phyloP scores from a whole-genome alignment of 2,113 vertebrate species.

The Scatophagus argus region DNA sequence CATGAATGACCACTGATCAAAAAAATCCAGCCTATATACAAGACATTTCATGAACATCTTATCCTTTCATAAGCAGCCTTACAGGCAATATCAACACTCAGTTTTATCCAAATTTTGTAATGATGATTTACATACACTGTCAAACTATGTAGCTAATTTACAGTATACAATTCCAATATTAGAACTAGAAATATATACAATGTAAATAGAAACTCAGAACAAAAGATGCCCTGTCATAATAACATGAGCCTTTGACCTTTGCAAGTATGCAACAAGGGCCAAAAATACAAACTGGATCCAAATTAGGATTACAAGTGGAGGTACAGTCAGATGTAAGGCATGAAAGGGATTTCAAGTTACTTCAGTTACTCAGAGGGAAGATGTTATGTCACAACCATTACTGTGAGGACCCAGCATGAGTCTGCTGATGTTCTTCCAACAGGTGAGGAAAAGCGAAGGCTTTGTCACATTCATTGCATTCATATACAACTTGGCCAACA shows the following conservation, averaged over 20 bases:
- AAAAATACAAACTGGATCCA: constrained; percentile 26
- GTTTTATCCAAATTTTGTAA: constrained; percentile 21
- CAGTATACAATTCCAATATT: constrained; percentile 39
- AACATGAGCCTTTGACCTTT: constrained; percentile 5
- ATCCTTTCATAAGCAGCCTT: constrained; percentile 19
- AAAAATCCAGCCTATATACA: constrained; percentile 8
- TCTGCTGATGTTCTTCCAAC: constrained; percentile 82
- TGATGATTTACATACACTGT: constrained; percentile 53
- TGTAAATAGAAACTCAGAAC: constrained; percentile 14
- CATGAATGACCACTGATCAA: constrained; percentile 5
- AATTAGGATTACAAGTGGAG: constrained; percentile 20
- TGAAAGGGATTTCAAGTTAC: constrained; percentile 44
- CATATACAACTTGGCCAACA: constrained; percentile 84
- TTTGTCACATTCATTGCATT: constrained; percentile 87
- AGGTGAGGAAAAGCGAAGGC: constrained; percentile 85
- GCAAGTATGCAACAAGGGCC: background rate
- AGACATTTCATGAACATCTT: constrained; percentile 18
- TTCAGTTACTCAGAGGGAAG: constrained; percentile 8
- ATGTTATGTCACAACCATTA: constrained; percentile 26
- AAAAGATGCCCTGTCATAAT: constrained; percentile 8
- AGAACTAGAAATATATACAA: constrained; percentile 43
- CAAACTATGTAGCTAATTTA: constrained; percentile 26
- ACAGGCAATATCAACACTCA: too few species aligned
- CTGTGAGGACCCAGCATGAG: constrained; percentile 63
- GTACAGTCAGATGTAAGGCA: constrained; percentile 48